Percentiles rank a stretch among this genome's conserved stretches.
Conservation (phyloP, 2,888 invertebrate species). For the Hyles lineata region DNA sequence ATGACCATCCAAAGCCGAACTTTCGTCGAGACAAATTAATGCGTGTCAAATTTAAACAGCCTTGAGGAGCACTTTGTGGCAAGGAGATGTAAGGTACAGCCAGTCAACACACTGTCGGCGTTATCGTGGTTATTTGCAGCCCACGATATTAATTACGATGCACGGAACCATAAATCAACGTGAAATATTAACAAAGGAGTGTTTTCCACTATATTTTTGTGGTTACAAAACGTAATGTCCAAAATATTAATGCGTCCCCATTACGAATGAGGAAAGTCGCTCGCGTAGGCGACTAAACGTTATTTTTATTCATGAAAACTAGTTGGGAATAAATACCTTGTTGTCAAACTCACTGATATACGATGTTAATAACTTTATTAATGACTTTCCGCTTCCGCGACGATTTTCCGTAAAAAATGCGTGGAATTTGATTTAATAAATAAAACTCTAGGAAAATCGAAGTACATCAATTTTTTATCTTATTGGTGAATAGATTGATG, state of each 20-base stretch:
- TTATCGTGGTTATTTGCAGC: constrained; percentile 53
- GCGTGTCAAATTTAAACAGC: constrained; percentile 67
- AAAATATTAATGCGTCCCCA: constrained; percentile 21
- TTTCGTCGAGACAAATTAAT: constrained; percentile 39
- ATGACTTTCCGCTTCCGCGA: constrained; percentile 11
- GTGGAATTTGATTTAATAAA: neutral
- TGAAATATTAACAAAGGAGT: constrained; percentile 42
- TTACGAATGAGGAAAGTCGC: constrained; percentile 5
- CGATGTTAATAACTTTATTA: constrained; percentile 23
- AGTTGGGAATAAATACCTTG: constrained; percentile 22
- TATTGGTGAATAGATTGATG: too few species aligned
- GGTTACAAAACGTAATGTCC: constrained; percentile 16
- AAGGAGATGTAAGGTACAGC: constrained; percentile 39
- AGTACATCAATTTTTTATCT: too few species aligned
- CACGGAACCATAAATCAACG: constrained; percentile 45
- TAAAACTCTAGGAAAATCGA: neutral
- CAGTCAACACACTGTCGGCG: constrained; percentile 48
- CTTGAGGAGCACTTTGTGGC: constrained; percentile 65
- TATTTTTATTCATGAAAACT: constrained; percentile 26
- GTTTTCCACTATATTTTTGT: constrained; percentile 33
- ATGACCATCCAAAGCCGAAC: constrained; percentile 59
- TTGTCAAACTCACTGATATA: constrained; percentile 23
- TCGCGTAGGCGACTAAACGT: constrained; percentile 16
- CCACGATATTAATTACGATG: constrained; percentile 48
- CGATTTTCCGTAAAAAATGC: constrained; percentile 8